Base-by-base conservation (phyloP, 2,113 vertebrate genomes). In the Carollia perspicillata region DNA sequence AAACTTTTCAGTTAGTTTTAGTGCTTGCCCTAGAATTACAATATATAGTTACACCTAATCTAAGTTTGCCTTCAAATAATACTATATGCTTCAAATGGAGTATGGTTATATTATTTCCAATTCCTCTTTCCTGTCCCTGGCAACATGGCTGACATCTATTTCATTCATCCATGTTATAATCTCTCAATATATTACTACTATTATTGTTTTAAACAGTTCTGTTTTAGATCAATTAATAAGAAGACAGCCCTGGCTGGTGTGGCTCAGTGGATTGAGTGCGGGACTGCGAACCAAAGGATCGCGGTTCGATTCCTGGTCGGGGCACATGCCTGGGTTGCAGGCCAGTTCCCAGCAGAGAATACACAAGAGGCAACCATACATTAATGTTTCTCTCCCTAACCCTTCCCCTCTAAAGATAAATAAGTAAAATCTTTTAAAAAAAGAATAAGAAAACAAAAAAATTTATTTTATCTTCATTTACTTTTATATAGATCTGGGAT, bases 201-300 rank as follows among this genome's bases (percentile, higher is more conserved):
- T 84, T 85, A 71, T 51, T 83, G 14, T 35, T 88, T 89, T 79
- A 93, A 93, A 84, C 2, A 66, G 26, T 53, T 84, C 84, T 40
- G 37, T 75, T 94, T 94, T 71, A 71, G 68, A 84, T 92, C 3
- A 65, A 51, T 83, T 87, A 83, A n/a, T n/a, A n/a, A n/a, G n/a
- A n/a, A n/a, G n/a, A n/a, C n/a, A n/a, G n/a, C n/a, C n/a, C n/a
- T n/a, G n/a, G n/a, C n/a, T n/a, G n/a, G n/a, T n/a, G n/a, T n/a
- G n/a, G n/a, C n/a, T n/a, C n/a, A n/a, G n/a, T n/a, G n/a, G n/a
- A n/a, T n/a, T n/a, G n/a, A n/a, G n/a, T n/a, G n/a, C n/a, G n/a
- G n/a, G n/a, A n/a, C n/a, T n/a, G n/a, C n/a, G n/a, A n/a, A n/a
- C n/a, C n/a, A n/a, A n/a, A n/a, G n/a, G n/a, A n/a, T n/a, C n/a